These are phyloP conservation scores for Neogale vison DNA, from an alignment of 2,113 vertebrate species.

Conservation along the genomic window DNA sequence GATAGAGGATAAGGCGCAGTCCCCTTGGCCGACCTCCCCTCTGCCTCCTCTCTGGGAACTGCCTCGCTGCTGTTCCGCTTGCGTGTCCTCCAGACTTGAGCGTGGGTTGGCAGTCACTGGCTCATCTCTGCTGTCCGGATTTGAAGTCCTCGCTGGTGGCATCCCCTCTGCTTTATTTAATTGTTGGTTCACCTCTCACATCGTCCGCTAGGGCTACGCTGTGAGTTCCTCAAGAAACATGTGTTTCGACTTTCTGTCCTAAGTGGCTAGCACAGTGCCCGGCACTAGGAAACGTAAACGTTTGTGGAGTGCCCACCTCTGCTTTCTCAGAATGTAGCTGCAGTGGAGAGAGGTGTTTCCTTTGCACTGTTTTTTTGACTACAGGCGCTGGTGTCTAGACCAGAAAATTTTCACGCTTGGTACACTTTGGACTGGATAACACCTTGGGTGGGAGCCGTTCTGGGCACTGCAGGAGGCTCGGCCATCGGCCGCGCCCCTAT, in stretches of 20 bases:
- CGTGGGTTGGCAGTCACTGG: not conserved
- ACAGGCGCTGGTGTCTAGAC: not conserved
- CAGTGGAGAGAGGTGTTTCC: not conserved
- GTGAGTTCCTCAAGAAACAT: not conserved
- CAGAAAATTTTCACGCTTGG: not conserved
- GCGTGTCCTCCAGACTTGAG: not conserved
- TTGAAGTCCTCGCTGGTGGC: not conserved
- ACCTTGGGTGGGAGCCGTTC: not conserved
- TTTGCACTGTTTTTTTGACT: not conserved
- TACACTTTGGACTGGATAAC: not conserved
- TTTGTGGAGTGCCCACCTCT: not conserved
- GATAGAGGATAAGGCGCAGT: rapidly evolving
- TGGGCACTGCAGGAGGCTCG: not conserved
- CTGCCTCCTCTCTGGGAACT: not conserved
- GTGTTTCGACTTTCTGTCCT: not conserved
- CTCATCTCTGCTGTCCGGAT: not conserved
- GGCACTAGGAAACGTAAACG: not conserved
- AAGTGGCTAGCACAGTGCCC: not conserved
- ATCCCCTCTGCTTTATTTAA: rapidly evolving
- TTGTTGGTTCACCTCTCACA: not conserved
- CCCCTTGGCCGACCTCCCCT: not conserved
- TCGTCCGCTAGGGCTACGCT: not conserved
- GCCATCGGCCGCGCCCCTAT: too few relatives aligned
- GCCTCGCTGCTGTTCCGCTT: not conserved
- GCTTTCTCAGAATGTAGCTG: not conserved